phyloP scores from a whole-genome alignment of 2,113 vertebrate genomes.

The Bambusicola thoracicus region DNA sequence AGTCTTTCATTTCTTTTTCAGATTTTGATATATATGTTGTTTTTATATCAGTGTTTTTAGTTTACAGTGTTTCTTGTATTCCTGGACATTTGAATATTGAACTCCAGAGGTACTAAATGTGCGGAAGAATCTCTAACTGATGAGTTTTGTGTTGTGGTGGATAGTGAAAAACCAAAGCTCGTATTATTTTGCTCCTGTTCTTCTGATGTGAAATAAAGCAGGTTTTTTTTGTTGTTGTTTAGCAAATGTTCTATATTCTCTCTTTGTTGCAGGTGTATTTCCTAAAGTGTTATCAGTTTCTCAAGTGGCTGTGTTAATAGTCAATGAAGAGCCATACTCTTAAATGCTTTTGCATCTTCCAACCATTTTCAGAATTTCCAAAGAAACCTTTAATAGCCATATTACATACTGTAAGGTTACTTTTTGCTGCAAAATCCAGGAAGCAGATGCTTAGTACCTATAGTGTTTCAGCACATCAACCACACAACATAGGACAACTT shows the following conservation, averaged over 20 bases:
- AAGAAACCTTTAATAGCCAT: background rate
- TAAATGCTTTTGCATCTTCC: background rate
- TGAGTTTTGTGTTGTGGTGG: background rate
- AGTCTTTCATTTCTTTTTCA: background rate
- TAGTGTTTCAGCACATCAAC: background rate
- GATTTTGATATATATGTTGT: background rate
- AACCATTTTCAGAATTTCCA: background rate
- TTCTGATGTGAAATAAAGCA: background rate
- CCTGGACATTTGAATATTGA: background rate
- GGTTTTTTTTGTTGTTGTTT: background rate
- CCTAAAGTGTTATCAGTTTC: background rate
- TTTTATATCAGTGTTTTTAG: background rate
- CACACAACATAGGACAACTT: background rate
- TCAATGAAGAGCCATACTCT: background rate
- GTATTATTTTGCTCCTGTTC: background rate
- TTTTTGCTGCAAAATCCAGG: background rate
- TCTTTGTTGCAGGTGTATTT: background rate
- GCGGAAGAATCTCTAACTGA: background rate
- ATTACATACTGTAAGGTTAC: background rate
- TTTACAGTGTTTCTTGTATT: background rate
- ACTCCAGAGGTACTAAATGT: background rate
- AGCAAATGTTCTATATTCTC: background rate
- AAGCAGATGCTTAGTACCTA: background rate
- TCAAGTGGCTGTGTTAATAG: background rate
- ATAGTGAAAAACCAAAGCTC: background rate